These are phyloP conservation scores for Melikaiella ostensackeni DNA, from an alignment of 2,888 invertebrate species.

Conservation along the genomic window DNA sequence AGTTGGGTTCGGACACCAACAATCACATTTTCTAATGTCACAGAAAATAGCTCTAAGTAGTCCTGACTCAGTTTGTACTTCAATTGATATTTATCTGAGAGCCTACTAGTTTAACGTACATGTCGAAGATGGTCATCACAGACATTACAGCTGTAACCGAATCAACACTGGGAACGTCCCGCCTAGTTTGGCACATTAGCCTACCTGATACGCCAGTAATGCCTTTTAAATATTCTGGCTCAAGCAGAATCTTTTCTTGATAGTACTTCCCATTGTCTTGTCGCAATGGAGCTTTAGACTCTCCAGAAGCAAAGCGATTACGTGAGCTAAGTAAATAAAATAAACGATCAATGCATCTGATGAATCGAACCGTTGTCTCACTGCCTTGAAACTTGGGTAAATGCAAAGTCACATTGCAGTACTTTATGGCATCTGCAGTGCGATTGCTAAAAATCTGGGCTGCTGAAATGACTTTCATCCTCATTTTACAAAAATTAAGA, in stretches of 20 bases:
- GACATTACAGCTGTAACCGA: constrained; percentile 36
- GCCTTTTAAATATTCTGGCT: constrained; percentile 32
- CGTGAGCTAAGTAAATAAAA: constrained; percentile 42
- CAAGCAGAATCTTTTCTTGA: no score
- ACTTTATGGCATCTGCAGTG: constrained; percentile 58
- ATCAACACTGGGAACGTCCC: constrained; percentile 40
- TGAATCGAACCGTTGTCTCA: constrained; percentile 40
- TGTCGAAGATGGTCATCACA: constrained; percentile 34
- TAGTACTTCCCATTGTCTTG: no score
- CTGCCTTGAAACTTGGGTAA: constrained; percentile 39
- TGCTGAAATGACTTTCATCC: constrained; percentile 38
- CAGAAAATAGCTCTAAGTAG: no score
- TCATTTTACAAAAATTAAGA: constrained; percentile 34
- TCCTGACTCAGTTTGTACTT: no score
- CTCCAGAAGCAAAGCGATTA: constrained; percentile 23
- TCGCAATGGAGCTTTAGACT: constrained; percentile 37
- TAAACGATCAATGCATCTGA: constrained; percentile 37
- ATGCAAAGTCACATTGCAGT: constrained; percentile 40
- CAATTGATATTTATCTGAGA: no score
- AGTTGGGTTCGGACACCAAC: no score
- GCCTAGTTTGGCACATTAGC: background rate
- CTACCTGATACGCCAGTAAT: constrained; percentile 11
- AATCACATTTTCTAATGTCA: no score
- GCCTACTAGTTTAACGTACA: constrained; percentile 34
- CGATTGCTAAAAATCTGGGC: constrained; percentile 55